Evolutionary conservation across 2,797 vertebrate species (phyloP).

Genomic region (Gallinago solitaria): DNA sequence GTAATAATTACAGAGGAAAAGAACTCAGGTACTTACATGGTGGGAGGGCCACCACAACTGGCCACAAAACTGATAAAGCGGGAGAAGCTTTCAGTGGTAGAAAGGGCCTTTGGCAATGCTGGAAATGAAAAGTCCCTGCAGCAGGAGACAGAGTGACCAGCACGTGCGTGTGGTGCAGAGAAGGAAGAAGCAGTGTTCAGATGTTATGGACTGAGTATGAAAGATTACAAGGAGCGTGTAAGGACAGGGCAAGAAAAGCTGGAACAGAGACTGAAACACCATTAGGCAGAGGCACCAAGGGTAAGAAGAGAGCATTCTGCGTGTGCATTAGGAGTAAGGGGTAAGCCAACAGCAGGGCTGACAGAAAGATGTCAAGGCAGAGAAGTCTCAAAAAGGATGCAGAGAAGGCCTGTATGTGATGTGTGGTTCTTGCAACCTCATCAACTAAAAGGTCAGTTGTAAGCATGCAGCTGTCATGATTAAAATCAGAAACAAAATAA

Average conservation of each 20-base stretch:
- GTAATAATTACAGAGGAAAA: not conserved
- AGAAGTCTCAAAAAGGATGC: not conserved
- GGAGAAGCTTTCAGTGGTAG: not conserved
- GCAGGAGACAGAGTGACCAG: not conserved
- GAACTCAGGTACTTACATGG: not conserved
- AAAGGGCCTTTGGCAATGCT: not conserved
- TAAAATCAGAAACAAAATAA: not conserved
- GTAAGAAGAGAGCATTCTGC: not conserved
- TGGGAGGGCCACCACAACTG: not conserved
- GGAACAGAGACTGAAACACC: not conserved
- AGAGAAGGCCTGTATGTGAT: not conserved
- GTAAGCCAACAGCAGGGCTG: not conserved
- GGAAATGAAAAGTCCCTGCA: not conserved
- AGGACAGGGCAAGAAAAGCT: not conserved
- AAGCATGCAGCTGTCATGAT: not conserved
- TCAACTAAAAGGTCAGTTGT: not conserved
- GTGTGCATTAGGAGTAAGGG: not conserved
- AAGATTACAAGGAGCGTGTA: not conserved
- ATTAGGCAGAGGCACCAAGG: not conserved
- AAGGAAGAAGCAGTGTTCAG: not conserved
- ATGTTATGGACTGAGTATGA: not conserved
- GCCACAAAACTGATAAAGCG: rapidly evolving
- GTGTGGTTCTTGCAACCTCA: not conserved
- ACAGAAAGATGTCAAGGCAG: not conserved
- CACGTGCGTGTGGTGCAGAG: rapidly evolving